Evolutionary conservation across 2,888 invertebrate species (phyloP).

Genomic region (Esperia sulphurella): DNA sequence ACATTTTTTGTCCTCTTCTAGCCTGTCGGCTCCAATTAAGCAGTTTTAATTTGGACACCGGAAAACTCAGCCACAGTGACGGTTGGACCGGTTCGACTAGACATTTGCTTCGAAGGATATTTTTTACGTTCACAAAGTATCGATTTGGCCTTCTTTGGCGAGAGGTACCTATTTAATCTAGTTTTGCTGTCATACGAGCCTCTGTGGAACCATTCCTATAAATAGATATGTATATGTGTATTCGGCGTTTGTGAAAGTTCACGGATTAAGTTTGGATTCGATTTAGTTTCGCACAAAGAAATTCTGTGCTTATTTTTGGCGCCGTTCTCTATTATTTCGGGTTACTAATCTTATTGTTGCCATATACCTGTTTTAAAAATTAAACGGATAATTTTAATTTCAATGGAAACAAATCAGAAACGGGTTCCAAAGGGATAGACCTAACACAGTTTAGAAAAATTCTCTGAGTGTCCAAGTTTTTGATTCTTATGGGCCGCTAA

Average conservation of each 20-base stretch:
- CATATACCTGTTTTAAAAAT: too few relatives aligned
- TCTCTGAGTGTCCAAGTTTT: too few relatives aligned
- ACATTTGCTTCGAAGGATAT: slow-evolving; percentile 45
- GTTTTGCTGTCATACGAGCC: not conserved
- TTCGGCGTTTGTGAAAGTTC: not conserved
- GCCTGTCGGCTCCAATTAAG: slow-evolving; percentile 35
- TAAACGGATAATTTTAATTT: too few relatives aligned
- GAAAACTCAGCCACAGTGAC: slow-evolving; percentile 44
- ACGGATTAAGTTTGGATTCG: not conserved
- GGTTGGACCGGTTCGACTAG: slow-evolving; percentile 50
- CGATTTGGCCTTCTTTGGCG: slow-evolving; percentile 40
- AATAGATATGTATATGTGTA: not conserved
- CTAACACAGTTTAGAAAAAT: too few relatives aligned
- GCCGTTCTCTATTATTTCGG: too few relatives aligned
- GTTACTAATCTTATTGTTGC: too few relatives aligned
- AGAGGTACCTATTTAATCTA: slow-evolving; percentile 17
- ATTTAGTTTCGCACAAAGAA: too few relatives aligned
- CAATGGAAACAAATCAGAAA: too few relatives aligned
- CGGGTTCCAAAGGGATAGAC: too few relatives aligned
- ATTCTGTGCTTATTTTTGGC: too few relatives aligned
- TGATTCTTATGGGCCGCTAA: too few relatives aligned
- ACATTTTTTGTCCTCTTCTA: slow-evolving; percentile 33
- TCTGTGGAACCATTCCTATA: not conserved
- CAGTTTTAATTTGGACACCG: slow-evolving; percentile 49
- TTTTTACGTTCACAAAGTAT: slow-evolving; percentile 43